Conservation (phyloP, 2,888 invertebrate genomes). For the Eilema griseolum region DNA sequence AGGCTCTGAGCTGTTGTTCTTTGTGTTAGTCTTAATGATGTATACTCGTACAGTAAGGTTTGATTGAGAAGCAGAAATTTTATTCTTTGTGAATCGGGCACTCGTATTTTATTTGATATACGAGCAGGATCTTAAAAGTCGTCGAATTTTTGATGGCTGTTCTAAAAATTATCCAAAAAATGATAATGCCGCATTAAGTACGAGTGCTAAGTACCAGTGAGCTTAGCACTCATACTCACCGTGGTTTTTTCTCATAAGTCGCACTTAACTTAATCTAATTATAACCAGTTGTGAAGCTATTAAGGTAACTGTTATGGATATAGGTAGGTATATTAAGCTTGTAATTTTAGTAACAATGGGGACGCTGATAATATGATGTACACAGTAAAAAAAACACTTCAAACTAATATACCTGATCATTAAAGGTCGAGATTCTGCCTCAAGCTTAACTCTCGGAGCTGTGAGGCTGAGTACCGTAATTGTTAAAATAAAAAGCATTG, state of each 20-base stretch:
- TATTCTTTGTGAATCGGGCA: neutral
- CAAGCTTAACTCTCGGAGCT: neutral
- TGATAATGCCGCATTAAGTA: neutral
- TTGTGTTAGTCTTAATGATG: slow-evolving; percentile 36
- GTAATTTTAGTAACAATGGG: too few species aligned
- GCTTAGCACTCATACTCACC: too few species aligned
- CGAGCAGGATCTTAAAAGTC: neutral
- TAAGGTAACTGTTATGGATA: too few species aligned
- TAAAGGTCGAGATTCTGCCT: too few species aligned
- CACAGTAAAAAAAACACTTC: too few species aligned
- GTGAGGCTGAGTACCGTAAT: neutral
- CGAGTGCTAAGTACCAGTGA: neutral
- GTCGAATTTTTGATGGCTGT: neutral
- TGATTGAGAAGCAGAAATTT: neutral
- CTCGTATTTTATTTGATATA: neutral
- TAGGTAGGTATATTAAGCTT: too few species aligned
- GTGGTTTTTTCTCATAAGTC: too few species aligned
- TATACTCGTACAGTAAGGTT: slow-evolving; percentile 2
- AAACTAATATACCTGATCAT: too few species aligned
- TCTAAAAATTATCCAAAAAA: neutral
- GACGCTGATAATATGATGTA: too few species aligned
- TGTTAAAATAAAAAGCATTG: too few species aligned
- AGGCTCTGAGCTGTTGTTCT: slow-evolving; percentile 37
- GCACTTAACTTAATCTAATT: neutral
- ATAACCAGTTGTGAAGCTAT: too few species aligned